These are phyloP conservation scores for Charaxes varanes DNA, from an alignment of 1,140 invertebrate genomes.

Conservation along the genomic window DNA sequence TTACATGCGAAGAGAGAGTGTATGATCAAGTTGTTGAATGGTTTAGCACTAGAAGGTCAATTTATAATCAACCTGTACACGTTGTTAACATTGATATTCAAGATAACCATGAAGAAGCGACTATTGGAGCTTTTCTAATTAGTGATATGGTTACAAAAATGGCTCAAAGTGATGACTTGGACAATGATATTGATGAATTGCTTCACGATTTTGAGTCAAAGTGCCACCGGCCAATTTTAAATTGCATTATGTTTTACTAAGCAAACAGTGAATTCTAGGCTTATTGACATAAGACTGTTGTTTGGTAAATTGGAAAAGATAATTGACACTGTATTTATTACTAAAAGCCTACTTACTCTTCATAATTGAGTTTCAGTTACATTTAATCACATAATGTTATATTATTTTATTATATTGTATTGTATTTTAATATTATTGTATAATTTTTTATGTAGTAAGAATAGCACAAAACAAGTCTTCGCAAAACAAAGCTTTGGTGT, in stretches of 20 bases:
- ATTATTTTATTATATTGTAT: too few species aligned
- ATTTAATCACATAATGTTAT: too few species aligned
- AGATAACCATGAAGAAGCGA: constrained; percentile 99
- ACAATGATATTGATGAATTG: constrained; percentile 98
- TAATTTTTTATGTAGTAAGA: too few species aligned
- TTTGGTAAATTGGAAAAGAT: too few species aligned
- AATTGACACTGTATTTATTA: too few species aligned
- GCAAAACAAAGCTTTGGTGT: too few species aligned
- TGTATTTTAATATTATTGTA: too few species aligned
- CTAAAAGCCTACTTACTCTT: too few species aligned
- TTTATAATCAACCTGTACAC: constrained; percentile 91
- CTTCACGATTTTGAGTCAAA: constrained; percentile 96
- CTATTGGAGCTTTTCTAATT: constrained; percentile 99
- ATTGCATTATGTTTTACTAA: constrained; percentile 96
- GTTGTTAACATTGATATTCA: constrained; percentile 99
- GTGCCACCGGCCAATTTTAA: constrained; percentile 89
- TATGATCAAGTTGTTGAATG: constrained; percentile 95
- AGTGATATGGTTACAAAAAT: constrained; percentile 95
- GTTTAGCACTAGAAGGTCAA: constrained; percentile 82
- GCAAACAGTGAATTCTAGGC: too few species aligned
- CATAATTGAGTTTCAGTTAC: too few species aligned
- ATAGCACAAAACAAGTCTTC: too few species aligned
- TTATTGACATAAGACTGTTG: too few species aligned
- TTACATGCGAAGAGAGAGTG: constrained; percentile 98
- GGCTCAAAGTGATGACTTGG: constrained; percentile 92